A percentile compares a stretch with the other conserved stretches of the same genome.
Conservation (phyloP, 2,113 vertebrate genomes). For the Brachyhypopomus gauderio region DNA sequence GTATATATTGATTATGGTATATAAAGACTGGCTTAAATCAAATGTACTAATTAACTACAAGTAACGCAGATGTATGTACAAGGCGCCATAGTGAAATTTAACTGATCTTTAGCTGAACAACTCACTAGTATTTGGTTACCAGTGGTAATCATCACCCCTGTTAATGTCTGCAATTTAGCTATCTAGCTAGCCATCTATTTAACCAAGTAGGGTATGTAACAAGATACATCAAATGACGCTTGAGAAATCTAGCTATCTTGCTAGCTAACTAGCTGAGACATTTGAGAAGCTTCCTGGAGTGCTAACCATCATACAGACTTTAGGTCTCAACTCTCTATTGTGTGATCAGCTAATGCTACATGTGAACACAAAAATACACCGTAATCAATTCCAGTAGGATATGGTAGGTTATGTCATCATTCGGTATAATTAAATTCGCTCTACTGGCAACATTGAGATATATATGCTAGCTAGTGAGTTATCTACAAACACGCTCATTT, state of each 20-base stretch:
- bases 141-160: neutral
- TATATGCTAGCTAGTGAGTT: too few relatives aligned
- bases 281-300: neutral
- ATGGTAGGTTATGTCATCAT: neutral
- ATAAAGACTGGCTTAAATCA: too few relatives aligned
- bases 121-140: neutral
- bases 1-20: too few relatives aligned
- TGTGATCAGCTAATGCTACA: neutral
- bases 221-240: slow-evolving; percentile 1
- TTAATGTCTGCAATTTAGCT: neutral
- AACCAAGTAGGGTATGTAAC: neutral
- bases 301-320: neutral
- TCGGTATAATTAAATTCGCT: neutral
- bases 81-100: neutral
- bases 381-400: neutral
- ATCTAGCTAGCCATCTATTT: neutral
- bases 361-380: neutral
- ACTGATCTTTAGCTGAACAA: neutral
- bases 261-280: neutral
- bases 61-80: too few relatives aligned
- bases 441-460: too few relatives aligned
- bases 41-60: too few relatives aligned
- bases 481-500: too few relatives aligned
- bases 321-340: neutral
- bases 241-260: neutral